A percentile compares a stretch with the other conserved stretches of the same genome.
These are phyloP conservation scores for Brenthis daphne DNA, from an alignment of 2,888 invertebrate species.

Conservation along the genomic window DNA sequence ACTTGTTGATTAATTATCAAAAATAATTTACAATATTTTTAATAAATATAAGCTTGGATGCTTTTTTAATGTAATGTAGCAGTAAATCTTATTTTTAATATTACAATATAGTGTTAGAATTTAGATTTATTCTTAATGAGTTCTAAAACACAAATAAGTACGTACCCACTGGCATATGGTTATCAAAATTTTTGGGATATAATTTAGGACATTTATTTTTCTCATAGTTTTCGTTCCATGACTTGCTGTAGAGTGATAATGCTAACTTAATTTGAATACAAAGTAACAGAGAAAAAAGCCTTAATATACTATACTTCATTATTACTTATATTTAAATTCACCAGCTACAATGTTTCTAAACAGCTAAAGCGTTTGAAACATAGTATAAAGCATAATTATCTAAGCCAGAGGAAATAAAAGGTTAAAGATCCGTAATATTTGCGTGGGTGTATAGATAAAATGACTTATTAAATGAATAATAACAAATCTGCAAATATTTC, in stretches of 20 bases:
- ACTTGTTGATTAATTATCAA: not conserved
- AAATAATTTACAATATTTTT: not conserved
- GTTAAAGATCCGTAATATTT: conserved; percentile 48
- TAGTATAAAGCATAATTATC: conserved; percentile 33
- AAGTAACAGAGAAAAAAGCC: conserved; percentile 53
- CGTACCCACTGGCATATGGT: conserved; percentile 82
- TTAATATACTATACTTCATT: conserved; percentile 39
- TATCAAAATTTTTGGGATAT: conserved; percentile 79
- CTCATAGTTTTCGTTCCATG: conserved; percentile 76
- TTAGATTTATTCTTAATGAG: not conserved
- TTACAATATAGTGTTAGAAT: too few relatives aligned
- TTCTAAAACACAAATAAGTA: conserved; percentile 31
- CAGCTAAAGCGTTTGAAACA: conserved; percentile 27
- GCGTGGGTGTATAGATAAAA: conserved; percentile 59
- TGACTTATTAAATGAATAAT: conserved; percentile 40
- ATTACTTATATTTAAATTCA: conserved; percentile 29
- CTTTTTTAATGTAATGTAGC: too few relatives aligned
- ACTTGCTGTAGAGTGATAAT: conserved; percentile 67
- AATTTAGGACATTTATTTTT: conserved; percentile 79
- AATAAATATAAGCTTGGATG: too few relatives aligned
- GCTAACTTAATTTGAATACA: conserved; percentile 55
- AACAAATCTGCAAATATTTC: conserved; percentile 33
- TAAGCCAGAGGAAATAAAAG: conserved; percentile 48
- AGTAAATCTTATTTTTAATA: too few relatives aligned
- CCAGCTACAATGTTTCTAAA: conserved; percentile 30